Conservation (phyloP, 2,797 vertebrate species). For the Strix occidentalis region DNA sequence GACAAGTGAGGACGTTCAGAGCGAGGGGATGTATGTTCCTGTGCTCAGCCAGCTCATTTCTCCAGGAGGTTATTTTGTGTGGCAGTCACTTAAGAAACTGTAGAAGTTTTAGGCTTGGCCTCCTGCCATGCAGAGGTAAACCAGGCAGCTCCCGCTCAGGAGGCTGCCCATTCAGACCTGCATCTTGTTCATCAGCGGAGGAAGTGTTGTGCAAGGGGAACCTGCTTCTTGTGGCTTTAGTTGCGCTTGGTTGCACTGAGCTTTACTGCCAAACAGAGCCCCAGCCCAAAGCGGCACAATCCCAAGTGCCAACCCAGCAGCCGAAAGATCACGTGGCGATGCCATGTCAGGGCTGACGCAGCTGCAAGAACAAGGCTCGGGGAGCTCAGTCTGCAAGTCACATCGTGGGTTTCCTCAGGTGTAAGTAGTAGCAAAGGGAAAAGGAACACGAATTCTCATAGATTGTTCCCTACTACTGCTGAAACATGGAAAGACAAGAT, state of each 20-base stretch:
- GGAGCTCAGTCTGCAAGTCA: neutral
- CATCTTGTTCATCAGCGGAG: fast-evolving
- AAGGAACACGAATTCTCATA: fast-evolving
- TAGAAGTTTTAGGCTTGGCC: neutral
- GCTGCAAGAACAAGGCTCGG: neutral
- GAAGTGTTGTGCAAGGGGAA: neutral
- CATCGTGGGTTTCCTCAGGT: neutral
- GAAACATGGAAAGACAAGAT: neutral
- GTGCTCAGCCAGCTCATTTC: fast-evolving
- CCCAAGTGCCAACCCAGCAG: neutral
- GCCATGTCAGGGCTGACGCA: neutral
- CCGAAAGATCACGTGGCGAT: fast-evolving
- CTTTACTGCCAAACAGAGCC: neutral
- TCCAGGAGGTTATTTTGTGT: neutral
- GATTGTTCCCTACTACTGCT: neutral
- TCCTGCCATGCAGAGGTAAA: neutral
- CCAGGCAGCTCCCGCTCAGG: neutral
- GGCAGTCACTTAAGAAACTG: neutral
- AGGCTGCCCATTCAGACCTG: fast-evolving
- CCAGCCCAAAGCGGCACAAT: neutral
- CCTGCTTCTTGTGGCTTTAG: fast-evolving
- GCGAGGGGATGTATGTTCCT: fast-evolving
- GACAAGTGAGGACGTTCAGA: neutral
- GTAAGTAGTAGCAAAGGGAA: neutral
- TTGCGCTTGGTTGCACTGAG: neutral